Conservation (phyloP, 2,888 invertebrate species). For the Caenorhabditis uteleia region DNA sequence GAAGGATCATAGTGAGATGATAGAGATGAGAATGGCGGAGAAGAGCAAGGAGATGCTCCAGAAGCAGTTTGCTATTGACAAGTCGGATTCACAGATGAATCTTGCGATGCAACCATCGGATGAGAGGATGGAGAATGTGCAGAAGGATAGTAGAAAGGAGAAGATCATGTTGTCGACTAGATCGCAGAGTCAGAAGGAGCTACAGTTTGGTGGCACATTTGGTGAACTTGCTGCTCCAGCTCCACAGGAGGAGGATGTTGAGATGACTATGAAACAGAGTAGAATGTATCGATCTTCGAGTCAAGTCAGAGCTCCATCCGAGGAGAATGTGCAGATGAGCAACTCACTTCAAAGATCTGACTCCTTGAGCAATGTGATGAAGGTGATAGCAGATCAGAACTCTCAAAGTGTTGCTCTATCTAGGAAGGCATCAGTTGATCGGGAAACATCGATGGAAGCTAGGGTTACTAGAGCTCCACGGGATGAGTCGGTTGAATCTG, state of each 20-base stretch:
- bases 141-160: not conserved
- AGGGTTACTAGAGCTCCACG: conserved; percentile 6
- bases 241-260: conserved; percentile 31
- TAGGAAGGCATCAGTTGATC: conserved; percentile 16
- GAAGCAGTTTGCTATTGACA: conserved; percentile 13
- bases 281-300: conserved; percentile 24
- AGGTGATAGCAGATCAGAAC: not conserved
- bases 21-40: conserved; percentile 5
- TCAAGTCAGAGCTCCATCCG: conserved; percentile 22
- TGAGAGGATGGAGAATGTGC: not conserved
- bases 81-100: conserved; percentile 10
- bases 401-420: conserved; percentile 16
- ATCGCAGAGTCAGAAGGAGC: conserved; percentile 20
- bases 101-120: too few species aligned
- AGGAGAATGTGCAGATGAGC: conserved; percentile 16
- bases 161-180: not conserved
- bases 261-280: conserved; percentile 13
- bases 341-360: conserved; percentile 17
- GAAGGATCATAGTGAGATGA: not conserved
- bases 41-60: conserved; percentile 4
- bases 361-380: conserved; percentile 10
- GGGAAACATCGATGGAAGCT: conserved; percentile 26
- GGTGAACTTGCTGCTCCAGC: conserved; percentile 24
- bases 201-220: conserved; percentile 24
- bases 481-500: conserved; percentile 9